These are phyloP conservation scores for Willisornis vidua DNA, from an alignment of 2,113 vertebrate species.

Conservation along the genomic window DNA sequence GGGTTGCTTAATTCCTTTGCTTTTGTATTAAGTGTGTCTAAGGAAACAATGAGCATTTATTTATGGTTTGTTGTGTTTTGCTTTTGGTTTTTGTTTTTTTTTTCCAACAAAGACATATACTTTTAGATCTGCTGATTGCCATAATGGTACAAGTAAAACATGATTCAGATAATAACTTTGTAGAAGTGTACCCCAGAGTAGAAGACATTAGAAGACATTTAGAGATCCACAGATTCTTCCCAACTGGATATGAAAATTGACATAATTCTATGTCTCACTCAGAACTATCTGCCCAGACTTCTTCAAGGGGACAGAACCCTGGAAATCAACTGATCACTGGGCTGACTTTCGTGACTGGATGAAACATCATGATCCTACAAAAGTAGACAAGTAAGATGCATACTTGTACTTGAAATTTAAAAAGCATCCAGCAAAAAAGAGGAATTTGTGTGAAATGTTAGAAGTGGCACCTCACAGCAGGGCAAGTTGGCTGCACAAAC, in stretches of 20 bases:
- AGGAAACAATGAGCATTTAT: background rate
- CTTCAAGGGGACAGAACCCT: constrained; percentile 86
- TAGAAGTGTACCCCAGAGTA: background rate
- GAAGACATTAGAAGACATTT: background rate
- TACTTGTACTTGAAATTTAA: background rate
- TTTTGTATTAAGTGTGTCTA: background rate
- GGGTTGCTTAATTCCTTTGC: background rate
- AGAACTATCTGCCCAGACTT: constrained; percentile 89
- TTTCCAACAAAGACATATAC: background rate
- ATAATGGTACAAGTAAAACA: background rate
- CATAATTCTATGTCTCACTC: background rate
- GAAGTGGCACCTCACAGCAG: background rate
- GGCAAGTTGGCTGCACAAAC: background rate
- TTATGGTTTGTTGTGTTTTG: background rate
- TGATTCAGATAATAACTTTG: background rate
- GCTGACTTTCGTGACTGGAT: constrained; percentile 85
- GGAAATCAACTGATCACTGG: constrained; percentile 82
- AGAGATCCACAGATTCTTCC: background rate
- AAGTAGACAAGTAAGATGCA: constrained; percentile 83
- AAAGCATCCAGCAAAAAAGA: background rate
- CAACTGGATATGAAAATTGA: background rate
- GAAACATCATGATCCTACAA: constrained; percentile 77
- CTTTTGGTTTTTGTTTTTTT: too few species aligned
- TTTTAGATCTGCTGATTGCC: background rate
- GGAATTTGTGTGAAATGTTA: background rate